phyloP scores from a whole-genome alignment of 2,797 vertebrate genomes.

The Catostomus latipinnis region DNA sequence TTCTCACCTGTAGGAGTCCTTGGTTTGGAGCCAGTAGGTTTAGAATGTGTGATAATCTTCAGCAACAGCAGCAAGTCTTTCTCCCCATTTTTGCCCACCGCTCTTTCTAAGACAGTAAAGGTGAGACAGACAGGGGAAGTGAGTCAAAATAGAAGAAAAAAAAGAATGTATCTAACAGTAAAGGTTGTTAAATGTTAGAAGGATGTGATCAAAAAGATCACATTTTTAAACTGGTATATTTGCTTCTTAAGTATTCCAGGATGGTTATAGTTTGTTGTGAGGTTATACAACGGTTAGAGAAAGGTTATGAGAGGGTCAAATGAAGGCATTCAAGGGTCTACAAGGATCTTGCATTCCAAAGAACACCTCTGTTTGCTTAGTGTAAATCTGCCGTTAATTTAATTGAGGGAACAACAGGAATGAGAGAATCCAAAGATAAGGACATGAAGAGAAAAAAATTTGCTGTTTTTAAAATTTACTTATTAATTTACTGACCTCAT shows the following conservation, averaged over 20 bases:
- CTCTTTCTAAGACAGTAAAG: slow-evolving; percentile 69
- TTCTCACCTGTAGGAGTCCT: slow-evolving; percentile 72
- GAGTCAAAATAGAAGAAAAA: not conserved
- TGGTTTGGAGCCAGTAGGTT: slow-evolving; percentile 33
- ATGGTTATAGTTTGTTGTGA: slow-evolving; percentile 39
- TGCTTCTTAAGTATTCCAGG: slow-evolving; percentile 31
- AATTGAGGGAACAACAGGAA: slow-evolving; percentile 40
- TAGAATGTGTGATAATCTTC: slow-evolving; percentile 76
- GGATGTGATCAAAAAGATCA: not conserved
- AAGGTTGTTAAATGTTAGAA: not conserved
- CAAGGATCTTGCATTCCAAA: slow-evolving; percentile 70
- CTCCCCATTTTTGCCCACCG: slow-evolving; percentile 76
- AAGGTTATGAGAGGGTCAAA: slow-evolving; percentile 46
- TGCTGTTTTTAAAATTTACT: too few relatives aligned
- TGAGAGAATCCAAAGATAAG: not conserved
- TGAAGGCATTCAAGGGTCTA: slow-evolving; percentile 49
- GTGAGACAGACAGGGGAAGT: slow-evolving; percentile 33
- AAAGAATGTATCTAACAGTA: not conserved
- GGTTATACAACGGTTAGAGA: slow-evolving; percentile 52
- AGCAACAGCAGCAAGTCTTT: slow-evolving; percentile 80
- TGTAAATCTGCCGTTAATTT: slow-evolving; percentile 60
- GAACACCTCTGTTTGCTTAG: slow-evolving; percentile 72
- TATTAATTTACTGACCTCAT: too few relatives aligned
- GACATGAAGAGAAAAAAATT: too few relatives aligned
- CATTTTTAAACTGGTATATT: slow-evolving; percentile 2